A percentile compares a stretch with the other conserved stretches of the same genome.
Conservation (phyloP, 2,113 vertebrate species). For the Hippoglossus stenolepis region DNA sequence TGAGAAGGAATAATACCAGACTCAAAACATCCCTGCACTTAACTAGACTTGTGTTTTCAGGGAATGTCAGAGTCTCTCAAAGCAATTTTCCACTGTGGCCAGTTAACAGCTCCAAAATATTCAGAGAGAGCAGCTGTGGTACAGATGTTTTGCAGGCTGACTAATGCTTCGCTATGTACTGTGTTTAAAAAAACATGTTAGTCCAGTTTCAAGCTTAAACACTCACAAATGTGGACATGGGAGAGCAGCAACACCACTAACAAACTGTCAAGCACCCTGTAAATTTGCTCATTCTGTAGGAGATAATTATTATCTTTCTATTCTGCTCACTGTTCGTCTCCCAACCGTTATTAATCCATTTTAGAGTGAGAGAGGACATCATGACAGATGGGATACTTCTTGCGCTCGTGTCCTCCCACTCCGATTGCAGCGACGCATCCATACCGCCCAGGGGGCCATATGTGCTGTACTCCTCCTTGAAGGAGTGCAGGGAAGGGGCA, state of each 20-base stretch:
- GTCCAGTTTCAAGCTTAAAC: not conserved
- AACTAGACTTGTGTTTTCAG: too few relatives aligned
- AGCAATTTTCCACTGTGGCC: not conserved
- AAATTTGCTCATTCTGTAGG: not conserved
- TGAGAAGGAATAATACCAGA: not conserved
- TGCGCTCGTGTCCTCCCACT: constrained; percentile 60
- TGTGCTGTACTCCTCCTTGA: constrained; percentile 72
- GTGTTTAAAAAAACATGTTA: not conserved
- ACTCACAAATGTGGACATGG: not conserved
- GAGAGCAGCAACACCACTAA: not conserved
- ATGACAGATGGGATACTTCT: constrained; percentile 77
- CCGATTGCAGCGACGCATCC: constrained; percentile 69
- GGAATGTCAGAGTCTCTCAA: not conserved
- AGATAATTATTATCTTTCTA: constrained; percentile 48
- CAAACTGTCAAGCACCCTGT: not conserved
- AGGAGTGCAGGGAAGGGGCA: constrained; percentile 66
- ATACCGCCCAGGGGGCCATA: constrained; percentile 77
- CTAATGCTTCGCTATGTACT: too few relatives aligned
- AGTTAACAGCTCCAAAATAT: not conserved
- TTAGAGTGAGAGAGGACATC: constrained; percentile 59
- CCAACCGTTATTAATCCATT: constrained; percentile 61
- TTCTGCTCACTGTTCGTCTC: constrained; percentile 45
- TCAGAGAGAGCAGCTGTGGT: not conserved
- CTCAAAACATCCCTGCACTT: too few relatives aligned
- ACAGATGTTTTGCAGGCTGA: not conserved